Base-by-base conservation (phyloP, 2,888 invertebrate genomes). In the Oxycera nigricornis region DNA sequence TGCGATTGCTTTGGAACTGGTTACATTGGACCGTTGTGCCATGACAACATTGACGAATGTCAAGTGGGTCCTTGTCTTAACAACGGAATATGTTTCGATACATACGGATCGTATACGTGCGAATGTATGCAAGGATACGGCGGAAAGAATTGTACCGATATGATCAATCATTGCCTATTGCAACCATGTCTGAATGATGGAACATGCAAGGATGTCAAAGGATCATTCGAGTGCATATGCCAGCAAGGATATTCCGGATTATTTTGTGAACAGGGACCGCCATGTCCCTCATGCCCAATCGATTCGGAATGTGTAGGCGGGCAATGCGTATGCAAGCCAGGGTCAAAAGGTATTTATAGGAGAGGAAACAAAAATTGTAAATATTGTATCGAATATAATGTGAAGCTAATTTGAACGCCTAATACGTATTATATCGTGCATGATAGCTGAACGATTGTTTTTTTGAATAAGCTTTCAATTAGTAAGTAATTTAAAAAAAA, bases 31-130 rank as follows among this genome's bases (percentile, higher is more conserved):
- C 82, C 87, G 9, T 87, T 90, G 9, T 95, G 95, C 83, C 91
- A 93, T 79, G 83, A 87, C 17, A 94, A 95, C 84, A 90, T 94
- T 79, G 90, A 95, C 86, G 95, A 95, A 85, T 95, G 95, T 83
- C 80, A 84, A 70, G 87, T 87, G 77, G 88, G 89, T 77, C 93
- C 94, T 17, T 92, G 92, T 80, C 82, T 88, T 62, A 93, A 94
- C 79, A 89, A 90, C 77, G 94, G 94, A 28, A 88, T 89, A 57
- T 95, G 95, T 85, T 94, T 91, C 84, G 93, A 94, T 84, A 93
- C 91, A 73, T 94, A 94, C 83, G 94, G 94, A 14, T 88, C 91
- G 68, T 95, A 90, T 81, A 87, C 82, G 78, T 95, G 95, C 83
- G 91, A 91, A 80, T 95, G 95, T 84, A 87, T 87, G 73, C 87